Evolutionary conservation across 2,888 invertebrate species (phyloP), one percentile per base, ranked within the genome.

Genomic region (Temnothorax rugatulus): DNA sequence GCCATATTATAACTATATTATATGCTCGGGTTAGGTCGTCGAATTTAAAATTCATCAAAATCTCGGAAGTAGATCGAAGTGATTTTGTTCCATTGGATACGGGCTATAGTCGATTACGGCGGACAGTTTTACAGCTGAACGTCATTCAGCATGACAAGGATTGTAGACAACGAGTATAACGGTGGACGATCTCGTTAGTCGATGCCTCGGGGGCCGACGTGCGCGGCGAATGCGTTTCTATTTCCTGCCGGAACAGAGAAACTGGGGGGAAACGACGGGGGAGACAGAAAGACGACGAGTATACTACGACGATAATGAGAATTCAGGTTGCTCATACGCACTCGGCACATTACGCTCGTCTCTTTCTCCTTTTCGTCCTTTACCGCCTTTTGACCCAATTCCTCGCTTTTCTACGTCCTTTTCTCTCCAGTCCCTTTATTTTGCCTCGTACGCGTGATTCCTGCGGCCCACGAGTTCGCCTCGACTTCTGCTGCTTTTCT

Each of bases 351-450:
- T 54, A 38, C 29, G 4, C 41, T 11, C 21, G 66, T 57, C 52
- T 52, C 15, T 29, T 34, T 18, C 13, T 29, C 3, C 15, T 25
- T n/a, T n/a, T 21, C 50, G 44, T 34, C 57, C 9, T 73, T 86
- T 74, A 57, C 73, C 79, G 83, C 63, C 84, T 87, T 86, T 88
- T 87, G 84, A 87, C 87, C 88, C 83, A 88, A 88, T 88, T 89
- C 63, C 75, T 63, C 76, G 74, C 82, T 75, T 59, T 68, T 50
- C 54, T 41, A 47, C 47, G 13, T 50, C 54, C 21, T n/a, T 54
- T 69, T 52, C 59, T 59, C 38, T 59, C 9, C 52, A 41, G n/a
- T 34, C 64, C 59, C 75, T 76, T 44, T 41, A 57, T 7, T 63
- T 50, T 44, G 52, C 57, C 71, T 47, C 25, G 75, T 75, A 44